A percentile compares a stretch with the other conserved stretches of the same genome.
Evolutionary conservation across 2,797 vertebrate genomes (phyloP).

Genomic region (Leptatherina wallacei): DNA sequence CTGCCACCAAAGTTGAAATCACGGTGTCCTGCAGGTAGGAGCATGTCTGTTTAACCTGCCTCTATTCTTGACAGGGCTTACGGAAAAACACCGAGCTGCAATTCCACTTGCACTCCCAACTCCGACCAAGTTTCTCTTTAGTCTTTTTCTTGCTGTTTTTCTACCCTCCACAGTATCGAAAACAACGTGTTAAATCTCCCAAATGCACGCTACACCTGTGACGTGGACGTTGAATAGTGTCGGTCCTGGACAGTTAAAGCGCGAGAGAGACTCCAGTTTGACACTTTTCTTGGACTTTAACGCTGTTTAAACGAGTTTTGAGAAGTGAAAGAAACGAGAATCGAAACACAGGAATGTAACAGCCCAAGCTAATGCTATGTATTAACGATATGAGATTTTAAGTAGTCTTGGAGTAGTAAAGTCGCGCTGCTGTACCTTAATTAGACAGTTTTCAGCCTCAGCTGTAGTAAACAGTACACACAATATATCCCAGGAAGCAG

Average conservation of each 20-base stretch:
- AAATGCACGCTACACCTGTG: neutral
- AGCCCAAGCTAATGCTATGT: neutral
- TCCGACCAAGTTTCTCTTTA: slow-evolving; percentile 37
- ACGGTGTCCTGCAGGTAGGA: slow-evolving; percentile 96
- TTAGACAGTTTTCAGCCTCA: too few species aligned
- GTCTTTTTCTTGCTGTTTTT: neutral
- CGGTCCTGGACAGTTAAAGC: too few species aligned
- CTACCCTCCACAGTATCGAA: too few species aligned
- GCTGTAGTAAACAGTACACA: too few species aligned
- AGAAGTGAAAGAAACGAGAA: neutral
- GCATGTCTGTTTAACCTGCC: neutral
- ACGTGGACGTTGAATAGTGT: neutral
- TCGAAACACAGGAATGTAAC: rapidly evolving
- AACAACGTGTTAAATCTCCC: neutral
- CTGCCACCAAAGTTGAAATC: slow-evolving; percentile 96
- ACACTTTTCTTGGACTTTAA: neutral
- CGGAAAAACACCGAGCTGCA: neutral
- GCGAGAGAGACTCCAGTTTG: neutral
- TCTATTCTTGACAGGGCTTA: neutral
- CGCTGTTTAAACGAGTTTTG: neutral
- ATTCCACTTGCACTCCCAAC: slow-evolving; percentile 1
- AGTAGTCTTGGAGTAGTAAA: neutral
- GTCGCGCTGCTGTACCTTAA: too few species aligned
- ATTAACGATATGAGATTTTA: neutral
- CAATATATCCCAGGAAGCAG: too few species aligned